Percentiles rank a stretch among this genome's conserved stretches.
Conservation (phyloP, 37 sponge, comb jelly and placozoan species). For the Mnemiopsis leidyi region DNA sequence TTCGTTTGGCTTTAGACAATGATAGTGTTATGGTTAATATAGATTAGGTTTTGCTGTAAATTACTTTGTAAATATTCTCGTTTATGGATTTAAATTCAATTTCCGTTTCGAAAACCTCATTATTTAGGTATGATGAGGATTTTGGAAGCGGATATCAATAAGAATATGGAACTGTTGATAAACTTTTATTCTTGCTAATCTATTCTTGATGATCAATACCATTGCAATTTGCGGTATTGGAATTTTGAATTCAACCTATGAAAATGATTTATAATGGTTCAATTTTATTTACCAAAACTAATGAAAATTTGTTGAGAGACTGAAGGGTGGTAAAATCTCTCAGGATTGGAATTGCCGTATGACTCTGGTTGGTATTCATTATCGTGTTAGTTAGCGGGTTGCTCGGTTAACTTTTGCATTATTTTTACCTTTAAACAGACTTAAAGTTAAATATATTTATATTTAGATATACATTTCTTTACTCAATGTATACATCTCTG, state of each 20-base stretch:
- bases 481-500: not conserved
- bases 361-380: not conserved
- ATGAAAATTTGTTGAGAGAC: not conserved
- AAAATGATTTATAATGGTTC: not conserved
- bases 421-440: not conserved
- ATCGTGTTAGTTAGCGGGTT: not conserved
- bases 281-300: not conserved
- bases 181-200: not conserved
- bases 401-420: not conserved
- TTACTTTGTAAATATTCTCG: conserved; percentile 15
- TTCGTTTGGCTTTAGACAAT: not conserved
- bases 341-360: not conserved
- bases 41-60: conserved; percentile 26
- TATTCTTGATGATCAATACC: not conserved
- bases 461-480: not conserved
- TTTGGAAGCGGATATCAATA: not conserved
- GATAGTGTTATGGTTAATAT: not conserved
- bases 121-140: not conserved
- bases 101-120: not conserved
- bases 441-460: not conserved
- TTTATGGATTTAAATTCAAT: conserved; percentile 31
- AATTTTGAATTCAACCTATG: not conserved
- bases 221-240: not conserved
- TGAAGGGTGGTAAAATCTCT: not conserved
- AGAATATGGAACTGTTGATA: not conserved